Evolutionary conservation across 2,888 invertebrate species (phyloP), one percentile per base, ranked within the genome.

Genomic region (Zaprionus obscuricornis): DNA sequence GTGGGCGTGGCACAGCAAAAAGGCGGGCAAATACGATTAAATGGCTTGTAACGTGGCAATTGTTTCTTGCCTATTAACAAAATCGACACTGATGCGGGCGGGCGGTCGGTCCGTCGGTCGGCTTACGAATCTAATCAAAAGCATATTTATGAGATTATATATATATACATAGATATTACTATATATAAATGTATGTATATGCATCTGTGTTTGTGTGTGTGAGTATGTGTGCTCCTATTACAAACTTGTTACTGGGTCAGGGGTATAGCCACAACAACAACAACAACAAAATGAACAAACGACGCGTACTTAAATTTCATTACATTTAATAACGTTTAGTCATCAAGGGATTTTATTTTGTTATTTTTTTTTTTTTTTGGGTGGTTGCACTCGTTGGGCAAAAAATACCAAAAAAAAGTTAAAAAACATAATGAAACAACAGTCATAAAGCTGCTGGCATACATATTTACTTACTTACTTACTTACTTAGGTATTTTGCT

Each of bases 311-410:
- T 83, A 58, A 77, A 77, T 77, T 77, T 74, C 59, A 78, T 81
- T 85, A 74, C 63, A 63, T 70, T 84, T 84, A 84, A 81, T 75
- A 74, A 64, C 70, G 55, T 81, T 77, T 81, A 81, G 85, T 81
- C 84, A 73, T 84, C 69, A 60, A 72, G 66, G 57, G 57, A 65
- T 65, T 66, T 63, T 27, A 1, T 39, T 40, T 16, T 42, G 3
- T 13, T 14, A 13, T 7, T 33, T 8, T 11, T 6, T 2, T 42
- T 31, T 31, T 20, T 40, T 10, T 1, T 22, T 70, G 45, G 37
- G 24, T 33, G 37, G 51, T 29, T 67, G 71, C 34, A 65, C 37
- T 46, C 20, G 40, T 27, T 14, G n/a, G n/a, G n/a, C n/a, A n/a
- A n/a, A n/a, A n/a, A n/a, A n/a, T n/a, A n/a, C n/a, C 24, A 8